These are phyloP conservation scores for Pocota personata DNA, from an alignment of 2,888 invertebrate species.

Conservation along the genomic window DNA sequence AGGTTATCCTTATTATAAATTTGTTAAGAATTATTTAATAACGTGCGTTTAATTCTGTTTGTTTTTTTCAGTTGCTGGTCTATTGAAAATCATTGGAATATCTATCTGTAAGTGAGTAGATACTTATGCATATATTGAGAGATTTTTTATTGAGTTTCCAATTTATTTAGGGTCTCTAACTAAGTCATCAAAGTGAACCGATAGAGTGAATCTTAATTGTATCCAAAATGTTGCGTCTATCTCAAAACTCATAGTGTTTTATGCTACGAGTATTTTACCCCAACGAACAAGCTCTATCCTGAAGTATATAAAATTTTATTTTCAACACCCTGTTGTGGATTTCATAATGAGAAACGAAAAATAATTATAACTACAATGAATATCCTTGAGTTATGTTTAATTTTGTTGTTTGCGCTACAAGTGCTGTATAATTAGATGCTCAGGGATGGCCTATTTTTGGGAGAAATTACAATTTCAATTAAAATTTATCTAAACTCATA, in stretches of 20 bases:
- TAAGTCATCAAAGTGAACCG: too few relatives aligned
- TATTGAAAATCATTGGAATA: background rate
- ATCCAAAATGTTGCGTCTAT: too few relatives aligned
- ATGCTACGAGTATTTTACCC: too few relatives aligned
- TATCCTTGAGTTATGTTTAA: background rate
- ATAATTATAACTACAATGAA: background rate
- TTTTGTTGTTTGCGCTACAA: background rate
- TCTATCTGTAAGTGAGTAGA: constrained; percentile 29
- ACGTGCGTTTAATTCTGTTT: background rate
- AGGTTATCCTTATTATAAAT: too few relatives aligned
- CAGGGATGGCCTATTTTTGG: background rate
- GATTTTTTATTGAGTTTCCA: too few relatives aligned
- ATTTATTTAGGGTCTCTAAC: too few relatives aligned
- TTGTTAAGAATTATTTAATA: background rate
- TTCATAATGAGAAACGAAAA: background rate
- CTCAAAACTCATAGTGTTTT: too few relatives aligned
- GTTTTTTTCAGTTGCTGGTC: constrained; percentile 44
- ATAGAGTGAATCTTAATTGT: too few relatives aligned
- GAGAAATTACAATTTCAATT: constrained; percentile 14
- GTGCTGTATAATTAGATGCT: background rate
- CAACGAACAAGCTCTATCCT: too few relatives aligned
- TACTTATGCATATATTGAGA: too few relatives aligned
- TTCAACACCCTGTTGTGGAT: background rate
- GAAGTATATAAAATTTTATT: background rate
- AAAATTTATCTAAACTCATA: background rate